phyloP scores from a whole-genome alignment of 2,888 invertebrate species.

The Rhingia rostrata region DNA sequence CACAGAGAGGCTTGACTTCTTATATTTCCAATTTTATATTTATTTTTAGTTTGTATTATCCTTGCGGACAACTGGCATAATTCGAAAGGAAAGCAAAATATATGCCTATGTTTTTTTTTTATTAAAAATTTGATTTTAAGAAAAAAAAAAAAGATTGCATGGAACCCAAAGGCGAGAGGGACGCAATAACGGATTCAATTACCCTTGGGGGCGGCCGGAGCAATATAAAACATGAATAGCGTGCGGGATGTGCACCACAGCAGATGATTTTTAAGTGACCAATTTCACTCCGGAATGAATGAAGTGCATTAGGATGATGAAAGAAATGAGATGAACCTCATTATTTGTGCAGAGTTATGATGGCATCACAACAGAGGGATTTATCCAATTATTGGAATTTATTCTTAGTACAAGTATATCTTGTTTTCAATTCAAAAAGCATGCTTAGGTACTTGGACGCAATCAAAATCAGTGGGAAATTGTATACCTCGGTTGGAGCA shows the following conservation, averaged over 20 bases:
- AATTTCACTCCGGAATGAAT: conserved; percentile 25
- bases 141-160: conserved; percentile 8
- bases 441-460: too few relatives aligned
- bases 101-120: conserved; percentile 16
- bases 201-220: conserved; percentile 42
- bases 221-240: conserved; percentile 60
- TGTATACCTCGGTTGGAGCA: too few relatives aligned
- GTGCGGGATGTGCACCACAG: conserved; percentile 1
- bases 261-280: conserved; percentile 35
- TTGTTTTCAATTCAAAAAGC: too few relatives aligned
- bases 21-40: conserved; percentile 15
- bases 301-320: conserved; percentile 30
- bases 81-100: conserved; percentile 27
- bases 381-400: too few relatives aligned
- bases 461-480: too few relatives aligned
- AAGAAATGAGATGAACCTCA: conserved; percentile 19
- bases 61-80: conserved; percentile 19
- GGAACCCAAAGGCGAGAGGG: conserved; percentile 32
- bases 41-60: conserved; percentile 11
- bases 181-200: conserved; percentile 66
- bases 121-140: conserved; percentile 54
- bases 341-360: too few relatives aligned
- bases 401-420: too few relatives aligned
- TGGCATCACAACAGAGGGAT: too few relatives aligned
- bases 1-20: not conserved